Evolutionary conservation across 2,888 invertebrate genomes (phyloP).

Genomic region (Boloria selene): DNA sequence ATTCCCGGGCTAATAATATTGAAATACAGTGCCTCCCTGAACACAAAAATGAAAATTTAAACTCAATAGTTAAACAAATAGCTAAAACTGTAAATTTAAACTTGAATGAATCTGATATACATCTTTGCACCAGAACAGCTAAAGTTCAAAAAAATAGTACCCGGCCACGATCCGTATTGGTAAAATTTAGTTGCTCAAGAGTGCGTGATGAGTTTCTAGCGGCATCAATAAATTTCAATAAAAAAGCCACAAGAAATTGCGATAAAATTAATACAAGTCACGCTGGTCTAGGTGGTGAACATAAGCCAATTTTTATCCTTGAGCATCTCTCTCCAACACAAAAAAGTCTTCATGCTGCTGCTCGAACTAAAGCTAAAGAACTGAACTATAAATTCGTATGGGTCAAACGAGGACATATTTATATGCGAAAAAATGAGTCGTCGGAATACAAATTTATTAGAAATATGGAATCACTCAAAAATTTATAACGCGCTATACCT

Average conservation of each 20-base stretch:
- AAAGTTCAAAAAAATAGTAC: conserved; percentile 9
- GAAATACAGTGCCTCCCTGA: conserved; percentile 36
- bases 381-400: conserved; percentile 27
- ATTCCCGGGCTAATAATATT: conserved; percentile 28
- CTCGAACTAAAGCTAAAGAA: conserved; percentile 28
- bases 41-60: conserved; percentile 31
- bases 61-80: conserved; percentile 20
- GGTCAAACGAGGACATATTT: conserved; percentile 17
- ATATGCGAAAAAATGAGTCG: conserved; percentile 20
- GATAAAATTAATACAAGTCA: conserved; percentile 39
- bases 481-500: conserved; percentile 1
- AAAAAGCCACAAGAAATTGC: not conserved
- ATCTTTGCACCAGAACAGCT: conserved; percentile 11
- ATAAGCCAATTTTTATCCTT: conserved; percentile 35
- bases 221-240: conserved; percentile 12
- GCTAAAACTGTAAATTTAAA: not conserved
- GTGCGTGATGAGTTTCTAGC: conserved; percentile 20
- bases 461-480: conserved; percentile 5
- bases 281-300: conserved; percentile 35
- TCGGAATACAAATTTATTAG: conserved; percentile 15
- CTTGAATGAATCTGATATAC: conserved; percentile 8
- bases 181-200: conserved; percentile 16
- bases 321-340: conserved; percentile 43
- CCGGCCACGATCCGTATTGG: conserved; percentile 3
- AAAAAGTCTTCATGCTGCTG: conserved; percentile 40